Evolutionary conservation across 2,113 vertebrate genomes (phyloP).

Genomic region (Silurus glanis): DNA sequence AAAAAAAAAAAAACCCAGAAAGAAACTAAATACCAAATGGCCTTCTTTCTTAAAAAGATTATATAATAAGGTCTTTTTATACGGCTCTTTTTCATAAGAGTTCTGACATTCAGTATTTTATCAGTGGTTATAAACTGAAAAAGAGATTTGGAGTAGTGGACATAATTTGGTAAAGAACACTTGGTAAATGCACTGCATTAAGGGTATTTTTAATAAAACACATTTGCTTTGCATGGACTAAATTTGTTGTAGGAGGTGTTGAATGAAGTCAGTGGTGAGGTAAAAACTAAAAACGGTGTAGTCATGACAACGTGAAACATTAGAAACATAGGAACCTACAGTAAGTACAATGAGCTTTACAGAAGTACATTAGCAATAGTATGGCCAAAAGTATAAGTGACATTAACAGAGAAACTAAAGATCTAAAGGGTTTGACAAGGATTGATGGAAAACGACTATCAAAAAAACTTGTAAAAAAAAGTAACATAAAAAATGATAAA

Average conservation of each 20-base stretch:
- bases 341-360: neutral
- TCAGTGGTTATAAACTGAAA: neutral
- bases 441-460: constrained; percentile 7
- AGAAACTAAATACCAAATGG: neutral
- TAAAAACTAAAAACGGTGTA: neutral
- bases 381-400: neutral
- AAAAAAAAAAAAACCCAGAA: neutral
- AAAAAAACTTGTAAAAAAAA: neutral
- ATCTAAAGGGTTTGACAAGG: neutral
- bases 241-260: neutral
- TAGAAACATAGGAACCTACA: neutral
- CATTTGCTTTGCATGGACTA: neutral
- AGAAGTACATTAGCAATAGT: neutral
- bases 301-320: neutral
- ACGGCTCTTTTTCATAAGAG: neutral
- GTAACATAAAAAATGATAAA: neutral
- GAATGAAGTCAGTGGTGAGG: neutral
- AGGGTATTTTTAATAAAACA: neutral
- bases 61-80: neutral
- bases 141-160: neutral
- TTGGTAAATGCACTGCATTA: neutral
- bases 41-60: neutral
- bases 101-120: neutral
- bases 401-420: neutral
- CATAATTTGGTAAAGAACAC: neutral